Evolutionary conservation across 2,113 vertebrate species (phyloP).

Genomic region (Barbus barbus): DNA sequence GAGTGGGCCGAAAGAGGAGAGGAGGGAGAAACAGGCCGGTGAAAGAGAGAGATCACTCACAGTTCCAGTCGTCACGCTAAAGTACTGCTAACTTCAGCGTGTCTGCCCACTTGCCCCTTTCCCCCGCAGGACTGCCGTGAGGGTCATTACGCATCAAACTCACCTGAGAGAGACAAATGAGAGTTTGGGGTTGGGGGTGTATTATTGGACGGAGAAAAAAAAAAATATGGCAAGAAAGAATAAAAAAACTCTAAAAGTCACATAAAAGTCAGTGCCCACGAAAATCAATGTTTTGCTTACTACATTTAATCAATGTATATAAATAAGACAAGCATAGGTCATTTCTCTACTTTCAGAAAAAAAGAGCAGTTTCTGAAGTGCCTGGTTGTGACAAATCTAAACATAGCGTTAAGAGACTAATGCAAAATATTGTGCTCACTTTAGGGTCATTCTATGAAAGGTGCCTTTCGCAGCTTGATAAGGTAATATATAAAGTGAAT

Average conservation of each 20-base stretch:
- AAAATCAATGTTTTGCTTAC: background rate
- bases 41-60: constrained; percentile 50
- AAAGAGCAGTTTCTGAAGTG: background rate
- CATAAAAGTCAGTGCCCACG: constrained; percentile 7
- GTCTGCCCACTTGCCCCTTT: constrained; percentile 43
- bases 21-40: constrained; percentile 45
- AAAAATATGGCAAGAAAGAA: background rate
- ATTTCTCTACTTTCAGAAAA: background rate
- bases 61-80: constrained; percentile 54
- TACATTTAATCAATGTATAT: background rate
- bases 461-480: background rate
- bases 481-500: background rate
- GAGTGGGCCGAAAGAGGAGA: constrained; percentile 56
- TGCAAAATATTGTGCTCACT: background rate
- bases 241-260: constrained; percentile 22
- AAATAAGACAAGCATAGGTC: background rate
- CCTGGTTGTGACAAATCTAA: background rate
- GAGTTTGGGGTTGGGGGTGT: background rate
- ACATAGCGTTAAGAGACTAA: background rate
- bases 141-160: constrained; percentile 37
- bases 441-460: background rate
- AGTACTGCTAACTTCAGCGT: constrained; percentile 55
- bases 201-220: background rate
- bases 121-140: constrained; percentile 19
- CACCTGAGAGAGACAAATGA: constrained; percentile 17